Evolutionary conservation across 2,113 vertebrate genomes (phyloP).

Genomic region (Ophthalmotilapia sp.): DNA sequence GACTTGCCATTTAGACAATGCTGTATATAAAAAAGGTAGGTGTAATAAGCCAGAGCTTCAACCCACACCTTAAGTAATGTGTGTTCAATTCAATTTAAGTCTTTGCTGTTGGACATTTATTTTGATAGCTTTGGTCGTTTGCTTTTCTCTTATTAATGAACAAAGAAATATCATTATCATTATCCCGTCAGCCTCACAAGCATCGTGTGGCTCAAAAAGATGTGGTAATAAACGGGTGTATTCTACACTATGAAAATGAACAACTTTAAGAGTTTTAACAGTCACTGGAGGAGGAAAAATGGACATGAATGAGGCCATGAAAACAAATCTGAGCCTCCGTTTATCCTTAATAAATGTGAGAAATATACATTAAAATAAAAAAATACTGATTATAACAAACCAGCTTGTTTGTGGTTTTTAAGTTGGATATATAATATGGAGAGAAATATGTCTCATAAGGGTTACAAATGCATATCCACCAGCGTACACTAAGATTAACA

Average conservation of each 20-base stretch:
- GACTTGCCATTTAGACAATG: not conserved
- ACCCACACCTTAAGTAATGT: not conserved
- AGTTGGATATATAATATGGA: not conserved
- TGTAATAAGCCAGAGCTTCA: not conserved
- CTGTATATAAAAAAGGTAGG: not conserved
- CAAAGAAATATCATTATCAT: not conserved
- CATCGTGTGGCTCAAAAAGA: not conserved
- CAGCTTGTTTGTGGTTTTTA: not conserved
- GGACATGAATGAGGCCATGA: not conserved
- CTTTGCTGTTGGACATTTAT: not conserved
- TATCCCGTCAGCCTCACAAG: not conserved
- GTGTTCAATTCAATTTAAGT: not conserved
- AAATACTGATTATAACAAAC: not conserved
- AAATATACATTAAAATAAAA: not conserved
- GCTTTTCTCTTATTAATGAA: not conserved
- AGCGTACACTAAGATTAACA: not conserved
- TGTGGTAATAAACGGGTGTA: fast-evolving
- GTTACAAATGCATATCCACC: not conserved
- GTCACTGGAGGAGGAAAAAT: not conserved
- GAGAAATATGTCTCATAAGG: not conserved
- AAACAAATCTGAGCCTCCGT: not conserved
- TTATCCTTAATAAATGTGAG: not conserved
- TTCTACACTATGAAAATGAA: not conserved
- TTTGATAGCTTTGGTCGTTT: fast-evolving
- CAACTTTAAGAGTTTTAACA: not conserved